Conservation (phyloP, 92 coral and sea anemone genomes). For the Muricea muricata region DNA sequence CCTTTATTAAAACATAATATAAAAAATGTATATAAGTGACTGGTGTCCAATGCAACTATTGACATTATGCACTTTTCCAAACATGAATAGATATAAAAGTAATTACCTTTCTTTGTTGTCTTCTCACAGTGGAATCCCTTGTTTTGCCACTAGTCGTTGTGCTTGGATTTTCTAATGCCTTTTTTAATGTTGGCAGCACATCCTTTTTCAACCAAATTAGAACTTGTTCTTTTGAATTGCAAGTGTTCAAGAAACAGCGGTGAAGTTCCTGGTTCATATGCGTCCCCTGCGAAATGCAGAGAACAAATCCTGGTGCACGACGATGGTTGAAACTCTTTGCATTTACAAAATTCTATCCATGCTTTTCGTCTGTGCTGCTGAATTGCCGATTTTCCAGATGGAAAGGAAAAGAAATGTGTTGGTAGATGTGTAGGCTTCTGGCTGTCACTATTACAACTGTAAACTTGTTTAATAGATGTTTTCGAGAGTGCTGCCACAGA, state of each 20-base stretch:
- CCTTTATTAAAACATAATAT: too few relatives aligned
- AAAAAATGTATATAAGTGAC: too few relatives aligned
- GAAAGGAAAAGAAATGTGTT: background rate
- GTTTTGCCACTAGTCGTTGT: background rate
- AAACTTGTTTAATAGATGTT: too few relatives aligned
- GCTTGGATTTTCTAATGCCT: background rate
- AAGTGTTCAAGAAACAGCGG: background rate
- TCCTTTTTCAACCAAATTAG: background rate
- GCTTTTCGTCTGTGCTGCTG: background rate
- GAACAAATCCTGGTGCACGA: constrained; percentile 8
- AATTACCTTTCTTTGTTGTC: background rate
- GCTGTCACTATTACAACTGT: background rate
- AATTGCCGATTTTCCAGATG: background rate
- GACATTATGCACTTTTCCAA: too few relatives aligned
- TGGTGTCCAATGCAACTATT: too few relatives aligned
- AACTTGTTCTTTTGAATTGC: constrained; percentile 1
- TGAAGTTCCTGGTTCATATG: constrained; percentile 18
- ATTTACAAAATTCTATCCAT: constrained; percentile 27
- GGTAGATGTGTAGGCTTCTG: background rate
- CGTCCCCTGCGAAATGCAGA: constrained; percentile 14
- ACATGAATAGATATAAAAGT: too few relatives aligned
- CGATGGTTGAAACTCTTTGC: constrained; percentile 17
- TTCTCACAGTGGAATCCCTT: background rate
- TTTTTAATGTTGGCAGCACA: constrained; percentile 12
- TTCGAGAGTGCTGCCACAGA: too few relatives aligned